A percentile compares a stretch with the other conserved stretches of the same genome.
Conservation (phyloP, 2,113 vertebrate genomes). For the Mus pahari region DNA sequence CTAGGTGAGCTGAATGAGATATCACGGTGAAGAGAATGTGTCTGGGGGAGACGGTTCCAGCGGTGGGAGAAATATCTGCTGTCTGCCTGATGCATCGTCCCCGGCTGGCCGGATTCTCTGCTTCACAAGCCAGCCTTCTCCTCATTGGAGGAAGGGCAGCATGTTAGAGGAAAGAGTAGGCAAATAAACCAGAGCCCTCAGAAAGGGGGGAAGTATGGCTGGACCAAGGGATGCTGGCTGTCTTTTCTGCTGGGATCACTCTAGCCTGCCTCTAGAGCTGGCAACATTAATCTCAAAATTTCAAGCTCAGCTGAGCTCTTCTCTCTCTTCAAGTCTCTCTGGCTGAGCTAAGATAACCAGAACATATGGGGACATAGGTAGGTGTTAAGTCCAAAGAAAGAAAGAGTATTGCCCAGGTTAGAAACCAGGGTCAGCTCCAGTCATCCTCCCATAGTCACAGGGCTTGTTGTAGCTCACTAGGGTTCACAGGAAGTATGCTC, state of each 20-base stretch:
- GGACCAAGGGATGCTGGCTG: neutral
- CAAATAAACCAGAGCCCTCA: neutral
- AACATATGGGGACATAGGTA: neutral
- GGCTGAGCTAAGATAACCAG: neutral
- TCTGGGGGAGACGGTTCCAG: neutral
- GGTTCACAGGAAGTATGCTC: neutral
- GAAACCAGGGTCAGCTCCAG: neutral
- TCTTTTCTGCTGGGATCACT: neutral
- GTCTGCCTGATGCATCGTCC: neutral
- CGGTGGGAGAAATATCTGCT: slow-evolving; percentile 4
- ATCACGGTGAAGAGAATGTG: slow-evolving; percentile 60
- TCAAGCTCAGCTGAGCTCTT: neutral
- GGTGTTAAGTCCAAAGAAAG: rapidly evolving
- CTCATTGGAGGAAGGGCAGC: neutral
- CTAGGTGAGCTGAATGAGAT: slow-evolving; percentile 80
- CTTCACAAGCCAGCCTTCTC: neutral
- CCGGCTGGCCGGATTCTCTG: neutral
- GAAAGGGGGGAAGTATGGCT: neutral
- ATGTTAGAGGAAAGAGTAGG: neutral
- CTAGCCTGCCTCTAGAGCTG: neutral
- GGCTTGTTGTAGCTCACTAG: neutral
- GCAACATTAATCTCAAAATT: neutral
- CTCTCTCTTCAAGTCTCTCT: neutral
- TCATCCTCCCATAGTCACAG: neutral
- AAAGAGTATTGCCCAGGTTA: no score